Evolutionary conservation across 2,888 invertebrate species (phyloP).

Genomic region (Laothoe populi): DNA sequence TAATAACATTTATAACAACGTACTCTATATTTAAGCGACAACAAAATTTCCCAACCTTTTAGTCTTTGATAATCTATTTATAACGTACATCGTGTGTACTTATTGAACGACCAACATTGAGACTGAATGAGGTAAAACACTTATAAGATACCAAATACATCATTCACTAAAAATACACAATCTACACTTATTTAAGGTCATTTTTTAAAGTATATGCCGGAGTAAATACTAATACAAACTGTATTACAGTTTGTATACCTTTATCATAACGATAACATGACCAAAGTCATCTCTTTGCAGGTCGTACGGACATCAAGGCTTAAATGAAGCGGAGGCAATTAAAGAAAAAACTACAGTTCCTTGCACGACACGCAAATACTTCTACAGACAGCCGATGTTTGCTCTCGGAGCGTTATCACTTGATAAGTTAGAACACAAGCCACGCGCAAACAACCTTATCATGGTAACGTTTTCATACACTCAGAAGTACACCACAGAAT

Average conservation of each 20-base stretch:
- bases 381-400: slow-evolving; percentile 78
- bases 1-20: neutral
- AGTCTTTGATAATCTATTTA: slow-evolving; percentile 9
- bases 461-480: slow-evolving; percentile 74
- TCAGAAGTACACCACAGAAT: slow-evolving; percentile 67
- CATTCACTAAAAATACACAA: neutral
- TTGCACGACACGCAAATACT: slow-evolving; percentile 79
- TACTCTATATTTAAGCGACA: neutral
- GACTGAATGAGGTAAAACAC: neutral
- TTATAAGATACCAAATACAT: neutral
- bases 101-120: neutral
- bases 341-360: slow-evolving; percentile 71
- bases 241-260: slow-evolving; percentile 43
- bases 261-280: slow-evolving; percentile 57
- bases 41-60: slow-evolving; percentile 18
- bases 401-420: slow-evolving; percentile 75
- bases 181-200: slow-evolving; percentile 26
- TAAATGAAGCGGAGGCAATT: slow-evolving; percentile 60
- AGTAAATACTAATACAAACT: slow-evolving; percentile 40
- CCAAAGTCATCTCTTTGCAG: slow-evolving; percentile 65
- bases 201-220: slow-evolving; percentile 29
- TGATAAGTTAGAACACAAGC: slow-evolving; percentile 84
- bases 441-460: slow-evolving; percentile 78
- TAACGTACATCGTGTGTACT: neutral
- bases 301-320: slow-evolving; percentile 58